Conservation (phyloP, 2,797 vertebrate species). For the Gymnodraco acuticeps region DNA sequence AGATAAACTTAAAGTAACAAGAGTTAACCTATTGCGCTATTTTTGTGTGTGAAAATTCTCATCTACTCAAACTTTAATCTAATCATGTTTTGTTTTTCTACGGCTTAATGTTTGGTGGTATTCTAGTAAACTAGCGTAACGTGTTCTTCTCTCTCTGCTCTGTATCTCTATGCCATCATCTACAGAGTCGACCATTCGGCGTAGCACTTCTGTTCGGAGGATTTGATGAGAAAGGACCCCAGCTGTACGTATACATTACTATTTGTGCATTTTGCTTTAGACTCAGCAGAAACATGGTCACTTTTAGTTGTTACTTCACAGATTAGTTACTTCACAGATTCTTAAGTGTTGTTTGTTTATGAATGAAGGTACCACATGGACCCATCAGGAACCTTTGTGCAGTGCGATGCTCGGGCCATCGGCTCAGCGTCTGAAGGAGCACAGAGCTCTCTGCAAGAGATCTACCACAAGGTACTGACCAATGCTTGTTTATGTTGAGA, state of each 20-base stretch:
- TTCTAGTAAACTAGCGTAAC: neutral
- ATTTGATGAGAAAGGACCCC: conserved; percentile 98
- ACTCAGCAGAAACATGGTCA: neutral
- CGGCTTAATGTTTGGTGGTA: neutral
- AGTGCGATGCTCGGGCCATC: conserved; percentile 96
- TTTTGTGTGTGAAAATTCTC: conserved; percentile 7
- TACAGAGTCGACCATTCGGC: conserved; percentile 95
- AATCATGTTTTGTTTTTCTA: neutral
- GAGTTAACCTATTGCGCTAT: neutral
- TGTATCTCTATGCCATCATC: conserved; percentile 2
- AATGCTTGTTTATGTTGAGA: neutral
- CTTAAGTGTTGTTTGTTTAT: neutral
- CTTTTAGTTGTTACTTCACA: neutral
- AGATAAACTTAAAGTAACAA: no score
- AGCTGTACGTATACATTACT: conserved; percentile 88
- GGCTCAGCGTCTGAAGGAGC: conserved; percentile 98
- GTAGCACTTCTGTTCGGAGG: conserved; percentile 97
- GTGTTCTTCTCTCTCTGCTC: neutral
- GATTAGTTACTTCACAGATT: neutral
- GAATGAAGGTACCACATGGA: conserved; percentile 96
- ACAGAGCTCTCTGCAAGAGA: conserved; percentile 97
- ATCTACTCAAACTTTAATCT: neutral
- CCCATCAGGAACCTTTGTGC: conserved; percentile 97
- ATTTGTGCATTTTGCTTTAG: neutral
- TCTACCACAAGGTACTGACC: conserved; percentile 94